A percentile compares a stretch with the other conserved stretches of the same genome.
Conservation (phyloP, 2,113 vertebrate genomes). For the Chloebia gouldiae region DNA sequence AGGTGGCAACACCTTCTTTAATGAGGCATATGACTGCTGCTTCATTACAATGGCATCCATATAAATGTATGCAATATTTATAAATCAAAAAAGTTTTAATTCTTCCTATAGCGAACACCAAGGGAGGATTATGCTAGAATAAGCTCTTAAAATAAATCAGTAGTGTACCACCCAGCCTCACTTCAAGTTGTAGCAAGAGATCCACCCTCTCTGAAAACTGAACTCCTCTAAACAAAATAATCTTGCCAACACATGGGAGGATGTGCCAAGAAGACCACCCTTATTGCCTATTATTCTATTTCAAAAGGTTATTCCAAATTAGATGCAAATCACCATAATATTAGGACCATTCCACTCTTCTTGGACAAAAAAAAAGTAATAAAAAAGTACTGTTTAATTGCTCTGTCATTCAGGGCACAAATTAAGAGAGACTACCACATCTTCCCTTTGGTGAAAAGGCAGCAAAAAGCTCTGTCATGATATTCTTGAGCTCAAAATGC, state of each 20-base stretch:
- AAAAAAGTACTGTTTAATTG: neutral
- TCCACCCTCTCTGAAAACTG: neutral
- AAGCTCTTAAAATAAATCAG: slow-evolving; percentile 13
- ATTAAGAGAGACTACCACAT: neutral
- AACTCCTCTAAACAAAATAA: neutral
- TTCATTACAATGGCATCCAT: slow-evolving; percentile 68
- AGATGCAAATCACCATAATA: neutral
- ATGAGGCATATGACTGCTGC: slow-evolving; percentile 53
- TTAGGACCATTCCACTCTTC: neutral
- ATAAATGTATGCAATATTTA: slow-evolving; percentile 51
- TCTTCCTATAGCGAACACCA: slow-evolving; percentile 29
- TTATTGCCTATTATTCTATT: neutral
- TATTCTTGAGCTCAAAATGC: neutral
- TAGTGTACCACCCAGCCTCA: neutral
- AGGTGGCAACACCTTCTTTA: slow-evolving; percentile 73
- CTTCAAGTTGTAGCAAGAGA: neutral
- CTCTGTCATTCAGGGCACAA: neutral
- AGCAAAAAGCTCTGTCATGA: neutral
- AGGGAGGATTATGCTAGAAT: neutral
- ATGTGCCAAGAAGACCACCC: neutral
- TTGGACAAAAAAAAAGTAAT: neutral
- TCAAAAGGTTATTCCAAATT: neutral
- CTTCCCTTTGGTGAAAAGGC: neutral
- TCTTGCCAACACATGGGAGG: neutral
- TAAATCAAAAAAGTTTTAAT: slow-evolving; percentile 58